phyloP scores from a whole-genome alignment of 2,797 vertebrate genomes.

The Hozukius guyotensis region DNA sequence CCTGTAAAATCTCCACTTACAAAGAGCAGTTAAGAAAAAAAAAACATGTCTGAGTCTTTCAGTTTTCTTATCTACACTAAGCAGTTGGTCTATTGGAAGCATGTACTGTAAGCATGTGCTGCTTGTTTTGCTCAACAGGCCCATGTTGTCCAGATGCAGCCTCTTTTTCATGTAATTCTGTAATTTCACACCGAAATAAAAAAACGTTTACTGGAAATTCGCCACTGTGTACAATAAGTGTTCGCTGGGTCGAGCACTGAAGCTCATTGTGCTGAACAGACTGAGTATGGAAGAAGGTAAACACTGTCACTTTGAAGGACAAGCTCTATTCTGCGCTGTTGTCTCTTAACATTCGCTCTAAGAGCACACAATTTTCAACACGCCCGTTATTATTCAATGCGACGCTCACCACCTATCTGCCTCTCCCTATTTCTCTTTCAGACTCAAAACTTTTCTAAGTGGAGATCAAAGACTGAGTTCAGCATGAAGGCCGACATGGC shows the following conservation, averaged over 20 bases:
- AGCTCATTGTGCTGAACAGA: not conserved
- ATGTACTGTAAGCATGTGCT: not conserved
- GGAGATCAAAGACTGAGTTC: not conserved
- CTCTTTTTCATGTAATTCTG: not conserved
- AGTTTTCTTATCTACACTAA: constrained; percentile 12
- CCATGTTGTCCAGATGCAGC: not conserved
- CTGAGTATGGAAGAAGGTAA: constrained; percentile 6
- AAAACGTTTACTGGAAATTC: not conserved
- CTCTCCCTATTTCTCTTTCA: not conserved
- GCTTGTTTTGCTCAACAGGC: not conserved
- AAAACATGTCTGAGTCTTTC: not conserved
- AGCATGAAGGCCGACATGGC: constrained; percentile 2
- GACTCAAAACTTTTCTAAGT: not conserved
- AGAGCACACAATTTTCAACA: not conserved
- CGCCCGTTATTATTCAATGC: not conserved
- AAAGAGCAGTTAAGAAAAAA: constrained; percentile 4
- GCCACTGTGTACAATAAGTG: not conserved
- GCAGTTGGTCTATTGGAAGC: not conserved
- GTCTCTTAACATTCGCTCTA: not conserved
- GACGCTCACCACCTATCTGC: not conserved
- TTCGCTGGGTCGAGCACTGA: not conserved
- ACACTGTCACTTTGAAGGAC: constrained; percentile 36
- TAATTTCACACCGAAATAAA: not conserved
- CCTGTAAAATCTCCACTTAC: constrained; percentile 1
- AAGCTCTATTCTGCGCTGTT: not conserved